A percentile compares a stretch with the other conserved stretches of the same genome.
Conservation (phyloP, 2,113 vertebrate genomes). For the Rutilus rutilus region DNA sequence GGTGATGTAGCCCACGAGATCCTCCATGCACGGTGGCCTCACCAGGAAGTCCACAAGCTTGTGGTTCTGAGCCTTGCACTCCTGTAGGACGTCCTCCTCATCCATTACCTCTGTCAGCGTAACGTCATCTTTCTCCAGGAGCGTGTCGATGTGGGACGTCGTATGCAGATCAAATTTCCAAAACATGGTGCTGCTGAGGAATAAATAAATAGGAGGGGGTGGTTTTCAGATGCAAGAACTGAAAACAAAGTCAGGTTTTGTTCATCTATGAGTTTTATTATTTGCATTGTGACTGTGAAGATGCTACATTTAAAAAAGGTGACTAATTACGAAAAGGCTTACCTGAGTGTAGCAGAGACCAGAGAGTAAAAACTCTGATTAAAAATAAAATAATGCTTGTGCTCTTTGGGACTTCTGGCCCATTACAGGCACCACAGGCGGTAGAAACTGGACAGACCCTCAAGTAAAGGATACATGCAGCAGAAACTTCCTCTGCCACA, state of each 20-base stretch:
- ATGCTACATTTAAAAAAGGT: neutral
- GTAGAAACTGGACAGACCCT: conserved; percentile 69
- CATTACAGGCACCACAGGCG: conserved; percentile 89
- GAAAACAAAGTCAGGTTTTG: neutral
- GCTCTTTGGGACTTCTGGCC: conserved; percentile 87
- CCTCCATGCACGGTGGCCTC: conserved; percentile 94
- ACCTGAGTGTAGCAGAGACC: conserved; percentile 79
- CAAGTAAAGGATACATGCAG: conserved; percentile 67
- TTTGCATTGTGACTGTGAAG: neutral
- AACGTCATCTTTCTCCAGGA: conserved; percentile 97
- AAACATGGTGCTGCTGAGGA: conserved; percentile 91
- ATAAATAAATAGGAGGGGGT: neutral
- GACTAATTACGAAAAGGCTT: conserved; percentile 23
- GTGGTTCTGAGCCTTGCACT: conserved; percentile 98
- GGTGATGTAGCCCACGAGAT: conserved; percentile 94
- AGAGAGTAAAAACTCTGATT: conserved; percentile 79
- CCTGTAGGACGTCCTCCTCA: conserved; percentile 97
- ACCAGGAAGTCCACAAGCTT: conserved; percentile 96
- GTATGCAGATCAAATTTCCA: conserved; percentile 99
- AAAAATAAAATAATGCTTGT: conserved; percentile 82
- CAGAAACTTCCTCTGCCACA: conserved; percentile 51
- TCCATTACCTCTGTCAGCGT: conserved; percentile 96
- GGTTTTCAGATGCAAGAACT: neutral
- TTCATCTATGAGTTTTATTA: neutral
- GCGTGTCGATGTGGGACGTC: conserved; percentile 97